Conservation (phyloP, 2,888 invertebrate species). For the Chrysolina haemoptera region DNA sequence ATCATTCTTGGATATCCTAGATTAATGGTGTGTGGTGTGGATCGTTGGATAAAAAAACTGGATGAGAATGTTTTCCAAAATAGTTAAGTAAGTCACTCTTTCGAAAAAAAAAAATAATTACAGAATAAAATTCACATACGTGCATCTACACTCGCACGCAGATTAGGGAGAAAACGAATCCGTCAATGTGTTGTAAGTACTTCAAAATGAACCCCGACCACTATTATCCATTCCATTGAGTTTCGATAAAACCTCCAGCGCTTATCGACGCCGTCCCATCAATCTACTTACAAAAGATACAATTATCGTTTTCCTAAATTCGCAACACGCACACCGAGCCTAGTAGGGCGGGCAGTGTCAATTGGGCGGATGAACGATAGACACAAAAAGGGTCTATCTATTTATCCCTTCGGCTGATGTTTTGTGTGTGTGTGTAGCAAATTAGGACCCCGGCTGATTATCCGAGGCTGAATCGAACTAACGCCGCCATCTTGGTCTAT, state of each 20-base stretch:
- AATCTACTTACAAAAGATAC: constrained; percentile 47
- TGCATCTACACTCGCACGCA: not conserved
- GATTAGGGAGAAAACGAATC: not conserved
- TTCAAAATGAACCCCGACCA: constrained; percentile 12
- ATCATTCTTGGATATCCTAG: too few relatives aligned
- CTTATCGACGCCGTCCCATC: constrained; percentile 44
- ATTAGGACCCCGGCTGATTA: constrained; percentile 31
- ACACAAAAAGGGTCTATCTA: constrained; percentile 46
- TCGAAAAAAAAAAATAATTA: too few relatives aligned
- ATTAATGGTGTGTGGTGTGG: too few relatives aligned
- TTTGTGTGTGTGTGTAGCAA: constrained; percentile 45
- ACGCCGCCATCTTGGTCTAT: constrained; percentile 43
- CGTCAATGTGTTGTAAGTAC: not conserved
- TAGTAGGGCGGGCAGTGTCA: constrained; percentile 45
- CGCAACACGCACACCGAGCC: constrained; percentile 30
- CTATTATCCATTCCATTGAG: constrained; percentile 30
- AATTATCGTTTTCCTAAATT: constrained; percentile 49
- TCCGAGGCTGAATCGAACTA: constrained; percentile 8
- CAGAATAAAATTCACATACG: too few relatives aligned
- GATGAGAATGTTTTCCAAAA: too few relatives aligned
- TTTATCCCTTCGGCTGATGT: constrained; percentile 36
- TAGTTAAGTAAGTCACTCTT: too few relatives aligned
- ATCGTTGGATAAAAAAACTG: too few relatives aligned
- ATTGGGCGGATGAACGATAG: constrained; percentile 45
- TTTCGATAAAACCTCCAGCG: constrained; percentile 32